These are phyloP conservation scores for Lampropteryx suffumata DNA, from an alignment of 2,888 invertebrate species.

Conservation along the genomic window DNA sequence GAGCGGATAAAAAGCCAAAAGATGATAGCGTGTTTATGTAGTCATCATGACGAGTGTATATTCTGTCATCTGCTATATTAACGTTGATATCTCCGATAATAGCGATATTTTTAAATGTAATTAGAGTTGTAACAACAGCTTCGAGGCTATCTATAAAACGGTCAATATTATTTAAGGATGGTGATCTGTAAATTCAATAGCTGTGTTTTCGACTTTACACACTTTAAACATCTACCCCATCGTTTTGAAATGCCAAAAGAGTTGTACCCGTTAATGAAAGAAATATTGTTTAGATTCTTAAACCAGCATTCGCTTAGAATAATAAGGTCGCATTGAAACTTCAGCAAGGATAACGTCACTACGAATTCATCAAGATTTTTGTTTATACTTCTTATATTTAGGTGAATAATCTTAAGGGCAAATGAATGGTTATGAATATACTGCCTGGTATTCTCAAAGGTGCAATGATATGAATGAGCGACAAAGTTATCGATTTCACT, in stretches of 20 bases:
- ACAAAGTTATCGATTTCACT: no score
- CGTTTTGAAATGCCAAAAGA: background rate
- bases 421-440: no score
- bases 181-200: background rate
- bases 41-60: background rate
- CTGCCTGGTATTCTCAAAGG: no score
- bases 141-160: background rate
- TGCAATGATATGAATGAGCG: no score
- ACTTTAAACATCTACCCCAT: background rate
- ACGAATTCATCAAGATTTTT: no score
- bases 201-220: background rate
- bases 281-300: background rate
- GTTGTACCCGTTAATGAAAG: background rate
- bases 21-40: background rate
- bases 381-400: no score
- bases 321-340: no score
- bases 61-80: background rate
- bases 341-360: no score
- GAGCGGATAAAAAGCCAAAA: background rate
- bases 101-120: background rate
- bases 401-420: no score
- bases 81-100: background rate
- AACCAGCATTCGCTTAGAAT: background rate
- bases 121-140: background rate
- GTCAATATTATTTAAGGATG: background rate